These are phyloP conservation scores for Trichonephila inaurata DNA, from an alignment of 1,140 invertebrate species.

Conservation along the genomic window DNA sequence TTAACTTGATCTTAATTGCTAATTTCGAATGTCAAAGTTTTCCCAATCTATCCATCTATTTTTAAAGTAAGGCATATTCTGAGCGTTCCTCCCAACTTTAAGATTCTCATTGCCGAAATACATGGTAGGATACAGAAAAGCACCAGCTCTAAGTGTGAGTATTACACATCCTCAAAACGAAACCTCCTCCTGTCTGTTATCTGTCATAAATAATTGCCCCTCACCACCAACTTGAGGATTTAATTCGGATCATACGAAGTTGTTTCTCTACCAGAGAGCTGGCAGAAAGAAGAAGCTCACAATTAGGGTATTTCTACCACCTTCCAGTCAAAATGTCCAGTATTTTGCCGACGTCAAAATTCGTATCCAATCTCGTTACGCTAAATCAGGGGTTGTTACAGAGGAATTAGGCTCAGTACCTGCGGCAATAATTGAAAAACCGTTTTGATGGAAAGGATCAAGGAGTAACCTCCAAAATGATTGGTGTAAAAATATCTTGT, in stretches of 20 bases:
- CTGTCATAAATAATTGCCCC: conserved; percentile 54
- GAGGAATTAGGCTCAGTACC: conserved; percentile 19
- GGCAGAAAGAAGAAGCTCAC: conserved; percentile 3
- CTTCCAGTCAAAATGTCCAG: not conserved
- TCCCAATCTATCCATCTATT: not conserved
- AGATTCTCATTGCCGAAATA: not conserved
- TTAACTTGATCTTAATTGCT: not conserved
- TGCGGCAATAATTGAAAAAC: not conserved
- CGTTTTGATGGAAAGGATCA: conserved; percentile 25
- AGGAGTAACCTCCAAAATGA: not conserved
- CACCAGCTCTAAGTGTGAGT: not conserved
- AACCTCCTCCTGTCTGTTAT: conserved; percentile 47
- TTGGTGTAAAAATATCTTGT: not conserved
- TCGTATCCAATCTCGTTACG: conserved; percentile 13
- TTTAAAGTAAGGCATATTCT: not conserved
- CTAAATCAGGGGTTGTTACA: conserved; percentile 40
- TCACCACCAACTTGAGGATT: conserved; percentile 46
- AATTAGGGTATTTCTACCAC: conserved; percentile 15
- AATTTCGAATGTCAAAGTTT: not conserved
- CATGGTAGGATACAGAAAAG: not conserved
- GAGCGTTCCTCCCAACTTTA: not conserved
- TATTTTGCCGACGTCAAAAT: conserved; percentile 31
- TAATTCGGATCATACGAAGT: conserved; percentile 45
- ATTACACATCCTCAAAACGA: not conserved
- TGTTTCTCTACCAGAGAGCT: not conserved